A percentile compares a stretch with the other conserved stretches of the same genome.
Conservation (phyloP, 2,797 vertebrate genomes). For the Anguilla anguilla region DNA sequence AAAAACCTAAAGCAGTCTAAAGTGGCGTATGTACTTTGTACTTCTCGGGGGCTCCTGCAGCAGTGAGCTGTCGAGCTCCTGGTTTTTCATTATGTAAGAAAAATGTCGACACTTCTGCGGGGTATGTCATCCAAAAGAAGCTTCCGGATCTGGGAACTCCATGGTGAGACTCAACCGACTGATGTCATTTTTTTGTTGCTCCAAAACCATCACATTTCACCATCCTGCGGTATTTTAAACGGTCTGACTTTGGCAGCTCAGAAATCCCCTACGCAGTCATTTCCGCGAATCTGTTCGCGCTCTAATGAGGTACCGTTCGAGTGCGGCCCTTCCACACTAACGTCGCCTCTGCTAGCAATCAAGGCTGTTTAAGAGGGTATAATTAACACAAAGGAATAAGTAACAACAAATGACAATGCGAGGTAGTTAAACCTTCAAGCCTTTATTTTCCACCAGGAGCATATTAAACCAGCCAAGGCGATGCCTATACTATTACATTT, state of each 20-base stretch:
- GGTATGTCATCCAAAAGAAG: not conserved
- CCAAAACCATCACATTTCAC: not conserved
- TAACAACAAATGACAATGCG: not conserved
- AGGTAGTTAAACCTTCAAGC: not conserved
- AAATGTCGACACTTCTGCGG: not conserved
- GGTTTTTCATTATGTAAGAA: not conserved
- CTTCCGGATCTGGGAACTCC: not conserved
- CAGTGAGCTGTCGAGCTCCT: not conserved
- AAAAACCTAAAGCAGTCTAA: not conserved
- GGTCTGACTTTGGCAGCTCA: not conserved
- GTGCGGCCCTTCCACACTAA: not conserved
- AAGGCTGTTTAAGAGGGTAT: not conserved
- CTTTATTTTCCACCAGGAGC: not conserved
- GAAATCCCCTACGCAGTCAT: not conserved
- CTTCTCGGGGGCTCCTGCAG: not conserved
- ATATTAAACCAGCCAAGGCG: constrained; percentile 36
- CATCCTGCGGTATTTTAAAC: not conserved
- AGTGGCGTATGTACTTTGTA: not conserved
- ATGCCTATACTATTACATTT: constrained; percentile 45
- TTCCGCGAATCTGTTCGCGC: not conserved
- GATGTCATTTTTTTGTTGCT: not conserved
- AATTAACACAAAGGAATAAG: constrained; percentile 6
- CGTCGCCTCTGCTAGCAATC: not conserved
- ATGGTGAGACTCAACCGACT: not conserved
- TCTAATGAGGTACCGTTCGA: not conserved